Conservation (phyloP, 2,797 vertebrate species). For the Lepilemur ruficaudatus region DNA sequence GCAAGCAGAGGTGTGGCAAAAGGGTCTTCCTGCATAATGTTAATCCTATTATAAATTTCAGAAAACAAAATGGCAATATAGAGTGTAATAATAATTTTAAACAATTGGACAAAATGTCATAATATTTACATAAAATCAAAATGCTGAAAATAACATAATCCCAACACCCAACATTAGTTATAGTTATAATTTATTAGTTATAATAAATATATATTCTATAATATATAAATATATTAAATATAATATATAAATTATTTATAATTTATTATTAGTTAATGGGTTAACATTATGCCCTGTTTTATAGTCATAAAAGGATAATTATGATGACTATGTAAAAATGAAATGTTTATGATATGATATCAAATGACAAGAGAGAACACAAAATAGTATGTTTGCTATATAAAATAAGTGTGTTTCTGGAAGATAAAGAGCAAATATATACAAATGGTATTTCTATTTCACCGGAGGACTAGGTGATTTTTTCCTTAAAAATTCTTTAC, state of each 20-base stretch:
- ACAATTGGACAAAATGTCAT: background rate
- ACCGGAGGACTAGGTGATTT: background rate
- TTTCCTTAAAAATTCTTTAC: conserved; percentile 8
- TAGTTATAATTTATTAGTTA: no score
- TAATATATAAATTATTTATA: no score
- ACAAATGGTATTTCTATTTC: background rate
- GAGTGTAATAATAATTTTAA: background rate
- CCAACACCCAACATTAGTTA: background rate
- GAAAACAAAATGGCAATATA: background rate
- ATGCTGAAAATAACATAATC: background rate
- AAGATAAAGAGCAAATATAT: background rate
- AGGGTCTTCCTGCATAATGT: background rate
- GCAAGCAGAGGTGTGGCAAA: background rate
- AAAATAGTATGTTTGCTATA: background rate
- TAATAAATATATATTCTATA: background rate
- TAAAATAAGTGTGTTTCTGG: background rate
- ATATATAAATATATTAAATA: no score
- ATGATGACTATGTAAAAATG: background rate
- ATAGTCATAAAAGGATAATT: background rate
- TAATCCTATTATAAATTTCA: background rate
- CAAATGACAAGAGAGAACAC: background rate
- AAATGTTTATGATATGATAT: conserved; percentile 22
- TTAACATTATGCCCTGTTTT: background rate
- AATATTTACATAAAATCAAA: conserved; percentile 7
- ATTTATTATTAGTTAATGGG: background rate